A percentile compares a stretch with the other conserved stretches of the same genome.
These are phyloP conservation scores for Drosophila anceps DNA, from an alignment of 2,888 invertebrate species.

Conservation along the genomic window DNA sequence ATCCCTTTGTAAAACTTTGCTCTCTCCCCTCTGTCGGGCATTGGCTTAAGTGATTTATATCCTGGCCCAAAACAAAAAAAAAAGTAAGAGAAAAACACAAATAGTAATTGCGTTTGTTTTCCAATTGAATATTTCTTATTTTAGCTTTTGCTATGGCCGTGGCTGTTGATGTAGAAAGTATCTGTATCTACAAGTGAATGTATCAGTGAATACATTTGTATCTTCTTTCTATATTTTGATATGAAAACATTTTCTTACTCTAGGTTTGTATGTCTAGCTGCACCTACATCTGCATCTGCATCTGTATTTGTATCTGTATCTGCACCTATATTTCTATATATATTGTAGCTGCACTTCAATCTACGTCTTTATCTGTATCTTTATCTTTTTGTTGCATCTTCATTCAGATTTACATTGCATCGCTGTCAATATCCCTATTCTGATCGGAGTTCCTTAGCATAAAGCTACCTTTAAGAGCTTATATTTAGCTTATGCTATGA, in stretches of 20 bases:
- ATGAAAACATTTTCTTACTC: too few relatives aligned
- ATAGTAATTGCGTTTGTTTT: constrained; percentile 39
- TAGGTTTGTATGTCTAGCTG: too few relatives aligned
- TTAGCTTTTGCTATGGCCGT: background rate
- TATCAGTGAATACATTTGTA: too few relatives aligned
- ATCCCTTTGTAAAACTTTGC: constrained; percentile 29
- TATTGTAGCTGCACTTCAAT: too few relatives aligned
- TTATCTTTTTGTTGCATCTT: background rate
- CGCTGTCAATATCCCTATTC: too few relatives aligned
- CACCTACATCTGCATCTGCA: background rate
- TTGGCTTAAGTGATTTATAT: constrained; percentile 52
- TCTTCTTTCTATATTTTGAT: too few relatives aligned
- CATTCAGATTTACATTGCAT: too few relatives aligned
- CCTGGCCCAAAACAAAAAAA: constrained; percentile 1
- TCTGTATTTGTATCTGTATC: background rate
- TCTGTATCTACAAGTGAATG: background rate
- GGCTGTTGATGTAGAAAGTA: background rate
- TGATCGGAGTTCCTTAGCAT: background rate
- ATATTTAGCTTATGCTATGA: background rate
- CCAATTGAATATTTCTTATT: constrained; percentile 22
- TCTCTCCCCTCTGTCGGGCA: constrained; percentile 6
- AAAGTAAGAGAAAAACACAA: constrained; percentile 11
- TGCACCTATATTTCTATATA: background rate
- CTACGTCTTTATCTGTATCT: background rate
- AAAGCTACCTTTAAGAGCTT: background rate